Evolutionary conservation across 30 jellyfish, hydroid and myxozoan genomes (phyloP).

Genomic region (Aurelia coerulea): DNA sequence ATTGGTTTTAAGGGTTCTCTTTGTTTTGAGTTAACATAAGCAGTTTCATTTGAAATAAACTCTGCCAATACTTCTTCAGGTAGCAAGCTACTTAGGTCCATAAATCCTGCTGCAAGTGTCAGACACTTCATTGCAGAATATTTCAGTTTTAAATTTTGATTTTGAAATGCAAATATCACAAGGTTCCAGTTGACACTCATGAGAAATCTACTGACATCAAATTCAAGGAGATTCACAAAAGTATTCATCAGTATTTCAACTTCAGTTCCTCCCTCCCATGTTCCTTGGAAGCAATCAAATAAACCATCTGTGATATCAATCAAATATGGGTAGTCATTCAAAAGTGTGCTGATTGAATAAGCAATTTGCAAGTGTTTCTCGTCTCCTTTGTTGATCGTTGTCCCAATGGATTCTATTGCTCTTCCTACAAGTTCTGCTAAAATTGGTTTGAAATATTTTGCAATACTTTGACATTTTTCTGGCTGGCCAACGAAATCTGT

Average conservation of each 20-base stretch:
- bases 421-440: slow-evolving; percentile 44
- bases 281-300: neutral
- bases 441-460: slow-evolving; percentile 40
- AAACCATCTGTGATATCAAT: neutral
- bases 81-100: slow-evolving; percentile 6
- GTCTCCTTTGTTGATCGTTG: neutral
- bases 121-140: slow-evolving; percentile 20
- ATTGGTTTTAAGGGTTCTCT: neutral
- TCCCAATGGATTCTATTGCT: neutral
- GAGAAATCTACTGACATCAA: neutral
- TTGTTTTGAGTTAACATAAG: neutral
- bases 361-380: neutral
- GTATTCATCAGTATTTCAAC: neutral
- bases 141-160: neutral
- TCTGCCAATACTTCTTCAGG: slow-evolving; percentile 4
- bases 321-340: slow-evolving; percentile 19
- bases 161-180: neutral
- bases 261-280: neutral
- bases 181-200: slow-evolving; percentile 6
- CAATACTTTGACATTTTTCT: slow-evolving; percentile 12
- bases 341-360: slow-evolving; percentile 39
- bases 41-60: neutral
- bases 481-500: slow-evolving; percentile 18
- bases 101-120: neutral
- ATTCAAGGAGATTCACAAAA: neutral